Conservation (phyloP, 35 echinoderm and acorn worm species). For the Eucidaris tribuloides region DNA sequence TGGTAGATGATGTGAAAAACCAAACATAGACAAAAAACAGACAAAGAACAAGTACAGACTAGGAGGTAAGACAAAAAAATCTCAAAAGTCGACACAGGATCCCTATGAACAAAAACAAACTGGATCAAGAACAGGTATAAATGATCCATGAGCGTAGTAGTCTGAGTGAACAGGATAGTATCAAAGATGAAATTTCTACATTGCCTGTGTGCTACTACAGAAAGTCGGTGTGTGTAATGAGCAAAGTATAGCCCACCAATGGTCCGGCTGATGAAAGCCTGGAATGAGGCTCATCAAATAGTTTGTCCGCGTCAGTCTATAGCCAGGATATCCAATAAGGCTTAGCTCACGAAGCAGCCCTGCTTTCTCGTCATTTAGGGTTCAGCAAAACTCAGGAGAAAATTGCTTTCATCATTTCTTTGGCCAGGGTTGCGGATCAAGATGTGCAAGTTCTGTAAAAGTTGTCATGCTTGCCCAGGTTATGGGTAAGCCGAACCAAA, state of each 20-base stretch:
- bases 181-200: not conserved
- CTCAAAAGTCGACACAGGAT: too few relatives aligned
- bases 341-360: constrained; percentile 52
- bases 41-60: not conserved
- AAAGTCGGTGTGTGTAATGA: constrained; percentile 31
- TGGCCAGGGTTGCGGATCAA: constrained; percentile 58
- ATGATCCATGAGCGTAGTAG: not conserved
- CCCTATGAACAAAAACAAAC: too few relatives aligned
- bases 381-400: constrained; percentile 48
- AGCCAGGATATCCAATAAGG: constrained; percentile 35
- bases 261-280: constrained; percentile 19
- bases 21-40: not conserved
- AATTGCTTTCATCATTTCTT: constrained; percentile 80
- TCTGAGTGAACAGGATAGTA: not conserved
- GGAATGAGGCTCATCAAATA: constrained; percentile 24
- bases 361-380: constrained; percentile 30
- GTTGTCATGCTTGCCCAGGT: too few relatives aligned
- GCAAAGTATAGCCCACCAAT: constrained; percentile 42
- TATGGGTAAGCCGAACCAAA: too few relatives aligned
- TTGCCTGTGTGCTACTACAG: constrained; percentile 17
- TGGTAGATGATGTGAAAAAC: not conserved
- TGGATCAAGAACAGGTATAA: too few relatives aligned
- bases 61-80: not conserved
- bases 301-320: constrained; percentile 3
- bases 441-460: constrained; percentile 61